Conservation (phyloP, 2,797 vertebrate species). For the Cirrhinus molitorella region DNA sequence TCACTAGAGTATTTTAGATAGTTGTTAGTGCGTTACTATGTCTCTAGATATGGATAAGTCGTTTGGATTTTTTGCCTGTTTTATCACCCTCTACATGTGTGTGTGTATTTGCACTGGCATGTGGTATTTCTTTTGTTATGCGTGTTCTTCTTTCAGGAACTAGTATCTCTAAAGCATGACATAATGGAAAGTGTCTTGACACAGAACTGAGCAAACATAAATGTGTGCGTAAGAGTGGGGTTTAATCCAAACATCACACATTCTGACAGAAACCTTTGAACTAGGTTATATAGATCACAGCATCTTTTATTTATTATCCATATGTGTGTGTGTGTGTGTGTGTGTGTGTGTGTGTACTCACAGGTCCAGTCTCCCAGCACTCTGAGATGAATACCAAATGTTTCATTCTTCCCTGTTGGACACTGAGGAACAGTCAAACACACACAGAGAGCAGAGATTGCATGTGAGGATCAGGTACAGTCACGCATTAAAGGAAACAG, state of each 20-base stretch:
- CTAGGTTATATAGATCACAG: background rate
- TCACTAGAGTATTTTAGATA: background rate
- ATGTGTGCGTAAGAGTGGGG: constrained; percentile 4
- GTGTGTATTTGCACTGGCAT: constrained; percentile 20
- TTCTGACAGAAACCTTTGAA: constrained; percentile 24
- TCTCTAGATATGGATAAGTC: background rate
- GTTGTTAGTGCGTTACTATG: background rate
- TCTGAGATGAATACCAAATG: constrained; percentile 94
- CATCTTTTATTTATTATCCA: constrained; percentile 21
- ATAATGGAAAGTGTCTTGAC: constrained; percentile 42
- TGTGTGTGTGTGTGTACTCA: constrained; percentile 71
- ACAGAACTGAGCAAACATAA: constrained; percentile 62
- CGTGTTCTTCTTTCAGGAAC: background rate
- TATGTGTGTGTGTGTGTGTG: constrained; percentile 16
- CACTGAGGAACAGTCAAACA: constrained; percentile 79
- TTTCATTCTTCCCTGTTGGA: constrained; percentile 90
- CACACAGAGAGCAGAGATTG: constrained; percentile 38
- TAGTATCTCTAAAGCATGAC: constrained; percentile 47
- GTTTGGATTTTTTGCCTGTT: background rate
- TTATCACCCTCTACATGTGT: background rate
- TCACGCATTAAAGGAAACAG: constrained; percentile 47
- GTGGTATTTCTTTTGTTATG: background rate
- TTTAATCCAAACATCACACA: constrained; percentile 10
- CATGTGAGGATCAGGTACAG: constrained; percentile 43
- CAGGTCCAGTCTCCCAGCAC: constrained; percentile 98